Evolutionary conservation across 2,888 invertebrate species (phyloP).

Genomic region (Latheticus oryzae): DNA sequence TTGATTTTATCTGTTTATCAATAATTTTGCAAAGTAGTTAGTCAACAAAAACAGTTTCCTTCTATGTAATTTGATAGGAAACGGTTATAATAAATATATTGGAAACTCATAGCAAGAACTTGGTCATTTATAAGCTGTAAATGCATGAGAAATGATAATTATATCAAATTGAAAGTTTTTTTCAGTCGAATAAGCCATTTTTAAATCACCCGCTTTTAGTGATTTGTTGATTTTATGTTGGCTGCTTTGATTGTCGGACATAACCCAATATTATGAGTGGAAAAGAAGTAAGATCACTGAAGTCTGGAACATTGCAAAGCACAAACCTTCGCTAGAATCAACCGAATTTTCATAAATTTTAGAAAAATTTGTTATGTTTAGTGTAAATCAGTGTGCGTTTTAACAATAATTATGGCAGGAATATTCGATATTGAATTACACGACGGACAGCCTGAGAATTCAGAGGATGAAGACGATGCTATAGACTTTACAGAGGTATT

Average conservation of each 20-base stretch:
- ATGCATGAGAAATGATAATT: too few species aligned
- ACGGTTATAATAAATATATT: too few species aligned
- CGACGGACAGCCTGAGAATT: conserved; percentile 71
- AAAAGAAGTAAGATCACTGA: too few species aligned
- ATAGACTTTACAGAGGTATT: conserved; percentile 90
- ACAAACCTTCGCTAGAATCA: neutral
- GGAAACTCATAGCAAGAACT: too few species aligned
- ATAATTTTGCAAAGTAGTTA: too few species aligned
- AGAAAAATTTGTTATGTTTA: conserved; percentile 30
- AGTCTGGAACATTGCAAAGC: conserved; percentile 4
- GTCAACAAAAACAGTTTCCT: too few species aligned
- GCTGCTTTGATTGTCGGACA: conserved; percentile 46
- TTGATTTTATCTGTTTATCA: too few species aligned
- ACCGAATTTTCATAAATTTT: neutral
- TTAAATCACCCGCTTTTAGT: conserved; percentile 1
- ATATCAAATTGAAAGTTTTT: too few species aligned
- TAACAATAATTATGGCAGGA: conserved; percentile 74
- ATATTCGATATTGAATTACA: conserved; percentile 94
- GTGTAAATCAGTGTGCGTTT: conserved; percentile 26
- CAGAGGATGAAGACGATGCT: conserved; percentile 82
- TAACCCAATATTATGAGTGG: conserved; percentile 51
- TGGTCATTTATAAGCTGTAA: too few species aligned
- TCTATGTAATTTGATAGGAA: too few species aligned
- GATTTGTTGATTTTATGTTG: conserved; percentile 33
- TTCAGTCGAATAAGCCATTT: too few species aligned